Base-by-base conservation (phyloP, 2,888 invertebrate genomes). In the Drosophila nigricruria region DNA sequence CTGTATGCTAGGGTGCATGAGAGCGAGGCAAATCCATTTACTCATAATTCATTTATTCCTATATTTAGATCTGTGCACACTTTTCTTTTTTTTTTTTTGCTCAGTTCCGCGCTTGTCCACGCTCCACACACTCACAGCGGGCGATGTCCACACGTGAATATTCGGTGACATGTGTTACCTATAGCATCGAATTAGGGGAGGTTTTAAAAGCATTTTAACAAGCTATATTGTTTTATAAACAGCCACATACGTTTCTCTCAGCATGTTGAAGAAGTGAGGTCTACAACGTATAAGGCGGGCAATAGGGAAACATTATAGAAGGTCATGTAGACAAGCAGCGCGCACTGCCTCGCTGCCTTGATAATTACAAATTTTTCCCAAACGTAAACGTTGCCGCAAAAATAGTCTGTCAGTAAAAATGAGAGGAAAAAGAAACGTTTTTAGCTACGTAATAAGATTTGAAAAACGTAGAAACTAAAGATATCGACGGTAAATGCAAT, bases 11-110 rank as follows among this genome's bases (percentile, higher is more conserved):
- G 70, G 54, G 77, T 84, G 87, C 87, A 89, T 71, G 61, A 77
- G 62, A 85, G n/a, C 79, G 82, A 83, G 88, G 81, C 82, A 82
- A 91, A 90, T 91, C 85, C 80, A 71, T 83, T 91, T 91, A 89
- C 79, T 86, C 79, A 91, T 90, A 90, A 89, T 91, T 91, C 91
- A 90, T 91, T 91, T 89, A 86, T 82, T 83, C 73, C 78, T 77
- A 81, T 70, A 79, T 81, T 82, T 86, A 82, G 83, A 74, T 78
- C 63, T 71, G 63, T 62, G 74, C 69, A 73, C 64, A 68, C 59
- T 64, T 74, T 82, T 69, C 68, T 67, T n/a, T 20, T 27, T 27
- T 27, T 27, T 27, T 27, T 3, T 5, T 27, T 5, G 3, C 27
- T 23, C 18, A 38, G 9, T 23, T 25, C 36, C 49, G 56, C 60